Conservation (phyloP, 2,113 vertebrate genomes). For the Petroica traversi region DNA sequence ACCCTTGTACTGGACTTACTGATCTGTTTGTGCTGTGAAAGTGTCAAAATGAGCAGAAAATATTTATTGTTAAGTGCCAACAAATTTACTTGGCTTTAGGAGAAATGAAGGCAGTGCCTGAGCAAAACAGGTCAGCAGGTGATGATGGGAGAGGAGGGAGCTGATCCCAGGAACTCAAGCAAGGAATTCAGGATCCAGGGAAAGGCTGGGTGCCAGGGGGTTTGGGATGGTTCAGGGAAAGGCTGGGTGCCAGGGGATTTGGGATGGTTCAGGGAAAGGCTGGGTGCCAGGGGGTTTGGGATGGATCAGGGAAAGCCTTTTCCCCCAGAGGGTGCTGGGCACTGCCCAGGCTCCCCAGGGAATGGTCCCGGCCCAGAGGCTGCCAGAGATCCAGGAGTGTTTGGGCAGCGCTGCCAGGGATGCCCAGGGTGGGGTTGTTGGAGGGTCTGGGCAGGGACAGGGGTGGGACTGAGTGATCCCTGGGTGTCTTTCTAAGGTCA, state of each 20-base stretch:
- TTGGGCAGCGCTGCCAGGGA: not conserved
- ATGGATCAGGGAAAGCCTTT: accelerated
- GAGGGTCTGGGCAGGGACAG: accelerated
- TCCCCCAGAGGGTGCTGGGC: not conserved
- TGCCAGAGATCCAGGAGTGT: not conserved
- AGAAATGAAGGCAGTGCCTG: not conserved
- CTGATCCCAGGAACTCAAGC: not conserved
- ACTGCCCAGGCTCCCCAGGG: not conserved
- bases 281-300: accelerated
- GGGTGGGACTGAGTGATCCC: accelerated
- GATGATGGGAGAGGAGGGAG: not conserved
- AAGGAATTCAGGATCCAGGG: not conserved
- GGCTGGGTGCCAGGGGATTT: too few relatives aligned
- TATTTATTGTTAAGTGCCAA: not conserved
- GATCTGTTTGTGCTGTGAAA: not conserved
- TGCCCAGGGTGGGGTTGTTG: not conserved
- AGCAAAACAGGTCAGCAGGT: not conserved
- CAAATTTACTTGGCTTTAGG: not conserved
- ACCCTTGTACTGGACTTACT: not conserved
- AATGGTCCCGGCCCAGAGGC: not conserved
- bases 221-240: too few relatives aligned
- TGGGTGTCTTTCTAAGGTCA: too few relatives aligned
- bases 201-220: too few relatives aligned
- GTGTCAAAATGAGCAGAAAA: not conserved
- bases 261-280: too few relatives aligned